A percentile compares a stretch with the other conserved stretches of the same genome.
phyloP scores from a whole-genome alignment of 1,140 invertebrate genomes.

The Drosophila truncata region DNA sequence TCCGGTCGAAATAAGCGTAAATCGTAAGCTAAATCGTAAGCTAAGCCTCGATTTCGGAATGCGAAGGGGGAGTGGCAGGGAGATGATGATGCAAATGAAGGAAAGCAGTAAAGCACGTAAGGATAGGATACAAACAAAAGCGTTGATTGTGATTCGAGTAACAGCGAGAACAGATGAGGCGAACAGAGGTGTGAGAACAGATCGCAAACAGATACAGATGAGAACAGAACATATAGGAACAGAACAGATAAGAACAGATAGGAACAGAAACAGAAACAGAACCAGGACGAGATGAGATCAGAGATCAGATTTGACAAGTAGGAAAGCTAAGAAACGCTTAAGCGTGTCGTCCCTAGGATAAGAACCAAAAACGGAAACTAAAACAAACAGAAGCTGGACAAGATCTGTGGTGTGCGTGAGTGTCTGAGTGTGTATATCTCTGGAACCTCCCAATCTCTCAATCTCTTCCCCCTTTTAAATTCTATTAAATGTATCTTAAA shows the following conservation, averaged over 20 bases:
- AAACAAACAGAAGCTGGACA: slow-evolving; percentile 14
- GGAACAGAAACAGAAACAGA: slow-evolving; percentile 5
- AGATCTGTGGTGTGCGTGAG: slow-evolving; percentile 12
- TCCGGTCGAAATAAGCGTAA: too few relatives aligned
- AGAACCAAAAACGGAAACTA: slow-evolving; percentile 18
- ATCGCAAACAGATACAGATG: slow-evolving; percentile 19
- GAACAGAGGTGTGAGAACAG: slow-evolving; percentile 36
- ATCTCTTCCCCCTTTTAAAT: background rate
- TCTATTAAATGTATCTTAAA: background rate
- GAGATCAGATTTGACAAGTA: slow-evolving; percentile 16
- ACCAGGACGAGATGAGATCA: slow-evolving; percentile 2
- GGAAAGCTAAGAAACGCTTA: slow-evolving; percentile 45
- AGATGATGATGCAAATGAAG: slow-evolving; percentile 8
- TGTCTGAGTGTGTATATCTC: slow-evolving; percentile 12
- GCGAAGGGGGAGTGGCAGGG: background rate
- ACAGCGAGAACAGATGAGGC: slow-evolving; percentile 44
- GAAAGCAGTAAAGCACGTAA: slow-evolving; percentile 10
- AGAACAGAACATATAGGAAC: slow-evolving; percentile 25
- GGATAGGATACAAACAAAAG: slow-evolving; percentile 54
- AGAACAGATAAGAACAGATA: slow-evolving; percentile 20
- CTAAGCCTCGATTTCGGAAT: background rate
- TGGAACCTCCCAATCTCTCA: slow-evolving; percentile 15
- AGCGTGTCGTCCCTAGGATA: slow-evolving; percentile 54
- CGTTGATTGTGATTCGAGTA: slow-evolving; percentile 78
- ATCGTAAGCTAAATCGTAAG: too few relatives aligned